phyloP scores from a whole-genome alignment of 2,113 vertebrate genomes.

The Callaeas wilsoni region DNA sequence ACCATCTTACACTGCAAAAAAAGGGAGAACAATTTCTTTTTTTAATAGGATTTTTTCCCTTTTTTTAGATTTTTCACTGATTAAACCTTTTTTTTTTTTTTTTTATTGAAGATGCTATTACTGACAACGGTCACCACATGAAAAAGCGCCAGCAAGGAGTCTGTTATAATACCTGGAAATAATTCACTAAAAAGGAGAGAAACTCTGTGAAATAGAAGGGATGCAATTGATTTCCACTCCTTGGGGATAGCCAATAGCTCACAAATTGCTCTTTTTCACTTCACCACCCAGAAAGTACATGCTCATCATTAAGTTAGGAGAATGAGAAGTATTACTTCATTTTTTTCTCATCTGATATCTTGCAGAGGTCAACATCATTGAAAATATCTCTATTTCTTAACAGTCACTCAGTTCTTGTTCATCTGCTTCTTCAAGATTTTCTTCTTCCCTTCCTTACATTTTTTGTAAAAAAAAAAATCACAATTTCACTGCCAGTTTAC shows the following conservation, averaged over 20 bases:
- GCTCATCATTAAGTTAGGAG: background rate
- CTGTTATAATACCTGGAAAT: background rate
- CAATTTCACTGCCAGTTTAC: background rate
- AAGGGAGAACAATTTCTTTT: background rate
- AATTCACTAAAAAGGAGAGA: background rate
- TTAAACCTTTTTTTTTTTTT: background rate
- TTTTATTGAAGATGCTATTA: background rate
- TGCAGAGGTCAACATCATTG: background rate
- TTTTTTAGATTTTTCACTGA: background rate
- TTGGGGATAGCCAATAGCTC: background rate
- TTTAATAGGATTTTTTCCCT: background rate
- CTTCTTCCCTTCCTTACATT: background rate
- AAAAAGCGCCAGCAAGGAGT: background rate
- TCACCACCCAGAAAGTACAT: background rate
- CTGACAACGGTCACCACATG: background rate
- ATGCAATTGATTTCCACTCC: slow-evolving; percentile 27
- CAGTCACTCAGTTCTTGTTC: background rate
- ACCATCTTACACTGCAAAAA: background rate
- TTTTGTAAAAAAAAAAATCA: background rate
- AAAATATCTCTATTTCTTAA: background rate
- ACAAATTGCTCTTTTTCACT: slow-evolving; percentile 25
- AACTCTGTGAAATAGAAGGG: background rate
- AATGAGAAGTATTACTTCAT: slow-evolving; percentile 6
- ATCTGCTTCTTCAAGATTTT: background rate
- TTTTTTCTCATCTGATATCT: slow-evolving; percentile 13